Evolutionary conservation across 1,140 invertebrate genomes (phyloP), one percentile per base, ranked within the genome.

Genomic region (Stegodyphus dumicola): DNA sequence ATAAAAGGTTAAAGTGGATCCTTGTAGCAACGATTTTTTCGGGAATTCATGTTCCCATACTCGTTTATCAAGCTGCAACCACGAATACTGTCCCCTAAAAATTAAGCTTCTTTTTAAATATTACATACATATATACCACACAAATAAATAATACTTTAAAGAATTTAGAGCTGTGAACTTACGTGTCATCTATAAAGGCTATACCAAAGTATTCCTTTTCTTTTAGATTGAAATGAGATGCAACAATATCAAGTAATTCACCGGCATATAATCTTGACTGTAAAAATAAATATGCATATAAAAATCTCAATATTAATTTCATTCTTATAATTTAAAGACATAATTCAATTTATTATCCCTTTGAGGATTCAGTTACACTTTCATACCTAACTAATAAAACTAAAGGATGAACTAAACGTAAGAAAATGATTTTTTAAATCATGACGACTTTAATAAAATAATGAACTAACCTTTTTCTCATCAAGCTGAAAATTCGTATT

Each of bases 171-270:
- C 51, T 76, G 4, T 56, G n/a, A 84, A 91, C 91, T 92, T 90
- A 93, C 92, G 90, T 91, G 49, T 92, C 91, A 90, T 93, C 92
- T 18, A 90, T 77, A 88, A 90, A 92, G 64, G 91, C 91, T 53
- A 93, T 88, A 53, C 92, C 92, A 91, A 93, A 93, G 88, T 90
- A 89, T 86, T 90, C 85, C 89, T 87, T 88, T 90, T 92, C 88
- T 93, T 95, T 88, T 93, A 98, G 93, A 92, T 95, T 87, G 91
- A 93, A 87, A 91, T 95, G 67, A 92, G 93, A n/a, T 92, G 93
- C 85, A 96, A 96, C 89, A 93, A 97, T 91, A 96, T 96, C 89
- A 11, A 88, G 79, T 6, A 88, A 75, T 79, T 88, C 88, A 17
- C 88, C 88, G 64, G 87, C 88, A 86, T 88, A 88, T n/a, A 88